A percentile compares a stretch with the other conserved stretches of the same genome.
Conservation (phyloP, 1,140 invertebrate genomes). For the Anagrus nilaparvatae region DNA sequence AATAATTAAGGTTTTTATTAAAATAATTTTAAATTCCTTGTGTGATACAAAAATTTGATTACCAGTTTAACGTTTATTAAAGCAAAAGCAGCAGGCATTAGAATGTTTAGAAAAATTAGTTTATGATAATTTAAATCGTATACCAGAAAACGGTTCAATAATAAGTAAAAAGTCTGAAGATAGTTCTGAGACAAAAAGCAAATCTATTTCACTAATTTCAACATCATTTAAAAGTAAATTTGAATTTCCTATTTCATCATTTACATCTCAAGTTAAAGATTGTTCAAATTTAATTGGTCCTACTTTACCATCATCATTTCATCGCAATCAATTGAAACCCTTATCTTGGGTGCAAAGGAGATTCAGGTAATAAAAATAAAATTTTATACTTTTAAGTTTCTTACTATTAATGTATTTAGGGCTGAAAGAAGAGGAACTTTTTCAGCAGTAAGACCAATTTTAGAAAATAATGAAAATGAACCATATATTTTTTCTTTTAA, state of each 20-base stretch:
- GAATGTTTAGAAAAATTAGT: constrained; percentile 21
- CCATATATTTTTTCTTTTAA: constrained; percentile 1
- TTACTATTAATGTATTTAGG: constrained; percentile 5
- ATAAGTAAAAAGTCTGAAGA: not conserved
- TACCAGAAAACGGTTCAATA: constrained; percentile 1
- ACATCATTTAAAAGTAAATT: not conserved
- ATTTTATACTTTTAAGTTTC: no score
- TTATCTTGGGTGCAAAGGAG: constrained; percentile 14
- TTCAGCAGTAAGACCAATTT: not conserved
- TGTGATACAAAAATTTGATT: not conserved
- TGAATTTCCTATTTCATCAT: constrained; percentile 5
- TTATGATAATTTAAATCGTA: no score
- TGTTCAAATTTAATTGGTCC: no score
- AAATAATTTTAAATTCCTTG: constrained; percentile 1
- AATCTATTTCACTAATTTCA: not conserved
- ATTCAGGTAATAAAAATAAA: constrained; percentile 11
- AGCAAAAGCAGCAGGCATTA: constrained; percentile 30
- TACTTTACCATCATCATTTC: constrained; percentile 1
- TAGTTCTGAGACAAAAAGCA: not conserved
- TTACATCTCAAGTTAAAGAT: no score
- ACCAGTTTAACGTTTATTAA: not conserved
- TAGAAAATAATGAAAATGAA: constrained; percentile 2
- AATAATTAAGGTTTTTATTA: constrained; percentile 24
- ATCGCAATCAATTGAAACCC: constrained; percentile 8
- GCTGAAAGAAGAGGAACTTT: constrained; percentile 14